These are phyloP conservation scores for Grus americana DNA, from an alignment of 2,113 vertebrate species.

Conservation along the genomic window DNA sequence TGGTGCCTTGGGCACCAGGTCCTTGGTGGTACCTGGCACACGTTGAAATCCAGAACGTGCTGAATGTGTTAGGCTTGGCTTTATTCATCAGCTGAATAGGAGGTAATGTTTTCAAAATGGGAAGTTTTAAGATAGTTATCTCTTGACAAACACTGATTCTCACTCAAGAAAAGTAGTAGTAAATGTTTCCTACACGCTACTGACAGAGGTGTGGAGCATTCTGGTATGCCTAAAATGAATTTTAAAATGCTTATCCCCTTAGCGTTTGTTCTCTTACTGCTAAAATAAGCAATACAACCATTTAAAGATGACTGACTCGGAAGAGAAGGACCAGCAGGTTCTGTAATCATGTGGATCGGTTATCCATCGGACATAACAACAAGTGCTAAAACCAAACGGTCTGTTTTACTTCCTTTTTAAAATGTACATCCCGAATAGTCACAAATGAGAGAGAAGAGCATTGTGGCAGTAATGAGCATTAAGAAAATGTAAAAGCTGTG, in stretches of 20 bases:
- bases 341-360: background rate
- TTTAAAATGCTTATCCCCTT: background rate
- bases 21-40: background rate
- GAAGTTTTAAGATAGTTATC: background rate
- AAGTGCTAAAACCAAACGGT: background rate
- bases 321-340: background rate
- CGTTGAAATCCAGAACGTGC: background rate
- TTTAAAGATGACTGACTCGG: background rate
- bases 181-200: background rate
- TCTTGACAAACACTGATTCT: background rate
- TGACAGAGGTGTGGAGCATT: background rate
- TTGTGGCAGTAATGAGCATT: background rate
- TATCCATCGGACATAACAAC: background rate
- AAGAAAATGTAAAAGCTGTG: background rate
- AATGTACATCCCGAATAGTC: background rate
- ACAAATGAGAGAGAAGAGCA: background rate
- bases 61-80: background rate
- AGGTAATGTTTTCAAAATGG: background rate
- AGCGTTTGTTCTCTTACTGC: background rate
- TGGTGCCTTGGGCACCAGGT: background rate
- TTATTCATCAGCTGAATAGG: background rate
- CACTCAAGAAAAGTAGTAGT: background rate
- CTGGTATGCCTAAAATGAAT: background rate
- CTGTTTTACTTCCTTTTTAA: background rate
- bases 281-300: background rate